phyloP scores from a whole-genome alignment of 2,888 invertebrate species.

The Trichacis sp. region DNA sequence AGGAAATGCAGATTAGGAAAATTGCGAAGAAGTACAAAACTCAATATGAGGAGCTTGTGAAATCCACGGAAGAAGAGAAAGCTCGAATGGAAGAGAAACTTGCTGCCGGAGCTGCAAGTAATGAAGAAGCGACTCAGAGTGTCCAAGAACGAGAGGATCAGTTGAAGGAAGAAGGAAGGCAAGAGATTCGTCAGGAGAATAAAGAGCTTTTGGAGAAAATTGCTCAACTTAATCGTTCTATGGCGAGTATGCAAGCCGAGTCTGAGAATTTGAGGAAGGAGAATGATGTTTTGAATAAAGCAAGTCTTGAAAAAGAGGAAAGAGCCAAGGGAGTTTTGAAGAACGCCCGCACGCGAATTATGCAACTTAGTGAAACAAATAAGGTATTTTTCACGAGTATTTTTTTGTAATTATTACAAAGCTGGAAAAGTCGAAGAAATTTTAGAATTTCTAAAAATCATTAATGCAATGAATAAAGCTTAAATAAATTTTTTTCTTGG shows the following conservation, averaged over 20 bases:
- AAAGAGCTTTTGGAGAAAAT: slow-evolving; percentile 56
- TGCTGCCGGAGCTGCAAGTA: slow-evolving; percentile 63
- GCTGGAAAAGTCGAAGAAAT: no score
- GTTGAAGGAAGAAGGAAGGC: slow-evolving; percentile 69
- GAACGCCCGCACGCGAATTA: slow-evolving; percentile 81
- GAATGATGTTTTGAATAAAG: slow-evolving; percentile 73
- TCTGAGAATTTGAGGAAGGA: slow-evolving; percentile 78
- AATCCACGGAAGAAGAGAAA: slow-evolving; percentile 76
- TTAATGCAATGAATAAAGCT: no score
- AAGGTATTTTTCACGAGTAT: no score
- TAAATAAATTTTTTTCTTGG: no score
- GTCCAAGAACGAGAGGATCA: slow-evolving; percentile 68
- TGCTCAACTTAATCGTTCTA: slow-evolving; percentile 65
- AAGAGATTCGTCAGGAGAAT: slow-evolving; percentile 65
- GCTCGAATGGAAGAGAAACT: slow-evolving; percentile 72
- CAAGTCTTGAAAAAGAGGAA: slow-evolving; percentile 75
- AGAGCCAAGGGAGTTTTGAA: slow-evolving; percentile 77
- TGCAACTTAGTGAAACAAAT: slow-evolving; percentile 79
- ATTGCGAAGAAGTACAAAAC: slow-evolving; percentile 94
- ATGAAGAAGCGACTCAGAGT: slow-evolving; percentile 61
- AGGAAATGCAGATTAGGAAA: slow-evolving; percentile 82
- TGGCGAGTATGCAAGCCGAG: slow-evolving; percentile 72
- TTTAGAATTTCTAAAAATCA: no score
- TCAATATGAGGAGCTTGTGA: slow-evolving; percentile 82
- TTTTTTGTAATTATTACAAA: no score